Conservation (phyloP, 1,140 invertebrate species). For the Musca domestica region DNA sequence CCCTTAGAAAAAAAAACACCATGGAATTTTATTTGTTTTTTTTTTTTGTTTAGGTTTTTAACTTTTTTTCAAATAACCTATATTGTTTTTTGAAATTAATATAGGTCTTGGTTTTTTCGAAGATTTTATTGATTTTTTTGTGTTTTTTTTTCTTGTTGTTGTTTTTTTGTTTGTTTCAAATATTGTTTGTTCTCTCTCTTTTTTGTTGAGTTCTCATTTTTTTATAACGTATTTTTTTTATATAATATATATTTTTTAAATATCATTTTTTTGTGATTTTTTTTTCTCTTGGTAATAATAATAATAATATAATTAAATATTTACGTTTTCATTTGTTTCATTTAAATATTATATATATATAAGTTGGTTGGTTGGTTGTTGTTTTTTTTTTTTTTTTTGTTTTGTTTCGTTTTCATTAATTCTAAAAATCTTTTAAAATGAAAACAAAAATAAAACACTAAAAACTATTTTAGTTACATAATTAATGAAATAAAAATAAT, state of each 20-base stretch:
- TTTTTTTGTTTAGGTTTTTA: slow-evolving; percentile 23
- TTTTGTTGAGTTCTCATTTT: slow-evolving; percentile 30
- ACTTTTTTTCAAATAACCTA: slow-evolving; percentile 28
- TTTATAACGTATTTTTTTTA: slow-evolving; percentile 28
- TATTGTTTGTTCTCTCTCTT: slow-evolving; percentile 17
- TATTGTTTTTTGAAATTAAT: slow-evolving; percentile 24
- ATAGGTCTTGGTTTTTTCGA: slow-evolving; percentile 25
- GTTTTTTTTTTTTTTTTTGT: neutral
- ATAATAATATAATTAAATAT: neutral
- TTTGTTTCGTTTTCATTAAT: no score
- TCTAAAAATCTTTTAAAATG: no score
- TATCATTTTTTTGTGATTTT: slow-evolving; percentile 17
- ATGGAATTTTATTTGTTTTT: slow-evolving; percentile 22
- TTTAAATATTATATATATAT: slow-evolving; percentile 16
- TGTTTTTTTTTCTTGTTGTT: slow-evolving; percentile 12
- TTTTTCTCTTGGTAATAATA: neutral
- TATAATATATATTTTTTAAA: slow-evolving; percentile 24
- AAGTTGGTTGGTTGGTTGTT: neutral
- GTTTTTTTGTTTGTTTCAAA: neutral
- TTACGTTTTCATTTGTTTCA: neutral
- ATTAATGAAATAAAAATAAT: neutral
- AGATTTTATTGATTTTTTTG: slow-evolving; percentile 26
- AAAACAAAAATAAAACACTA: neutral
- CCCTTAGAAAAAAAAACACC: slow-evolving; percentile 23
- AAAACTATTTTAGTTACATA: neutral